Evolutionary conservation across 2,888 invertebrate genomes (phyloP), one percentile per base, ranked within the genome.

Genomic region (Scrobipalpa costella): DNA sequence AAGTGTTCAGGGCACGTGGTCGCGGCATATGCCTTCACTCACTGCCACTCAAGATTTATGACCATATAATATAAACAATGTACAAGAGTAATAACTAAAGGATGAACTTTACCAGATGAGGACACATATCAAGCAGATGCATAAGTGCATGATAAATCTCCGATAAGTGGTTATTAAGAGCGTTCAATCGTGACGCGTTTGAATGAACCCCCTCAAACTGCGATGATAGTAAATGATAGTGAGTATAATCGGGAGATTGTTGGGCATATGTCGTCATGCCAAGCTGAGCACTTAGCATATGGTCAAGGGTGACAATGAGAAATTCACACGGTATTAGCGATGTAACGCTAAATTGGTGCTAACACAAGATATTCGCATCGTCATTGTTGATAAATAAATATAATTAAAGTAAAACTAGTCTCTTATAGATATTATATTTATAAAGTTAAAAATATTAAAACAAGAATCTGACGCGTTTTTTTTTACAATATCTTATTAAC

Each of bases 321-420:
- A 50, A n/a, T 58, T 62, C 60, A 64, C 63, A 64, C 61, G 36
- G 38, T 47, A 44, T 64, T 64, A 64, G 62, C 59, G 17, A 59
- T 13, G 33, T 59, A 63, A 36, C 55, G 34, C 15, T 34, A 15
- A 27, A 55, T 55, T 55, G 8, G 55, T 34, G 27, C 50, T 21
- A 3, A 52, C 13, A 15, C 34, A 55, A 15, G 27, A 33, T 33
- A 52, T 13, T 13, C 7, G 50, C 50, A 52, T 44, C n/a, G n/a
- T 6, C 15, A 44, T 13, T 44, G 15, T 15, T 3, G 44, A 15
- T n/a, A n/a, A 44, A 3, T 11, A 9, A 40, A 13, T 40, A 13
- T 40, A 40, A 40, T 11, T 9, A 2, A 40, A 27, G 27, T 27
- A 27, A 27, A 27, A 5, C 27, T 27, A 27, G 27, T 27, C 5